Base-by-base conservation (phyloP, 2,113 vertebrate species). In the Diphyllodes magnificus region DNA sequence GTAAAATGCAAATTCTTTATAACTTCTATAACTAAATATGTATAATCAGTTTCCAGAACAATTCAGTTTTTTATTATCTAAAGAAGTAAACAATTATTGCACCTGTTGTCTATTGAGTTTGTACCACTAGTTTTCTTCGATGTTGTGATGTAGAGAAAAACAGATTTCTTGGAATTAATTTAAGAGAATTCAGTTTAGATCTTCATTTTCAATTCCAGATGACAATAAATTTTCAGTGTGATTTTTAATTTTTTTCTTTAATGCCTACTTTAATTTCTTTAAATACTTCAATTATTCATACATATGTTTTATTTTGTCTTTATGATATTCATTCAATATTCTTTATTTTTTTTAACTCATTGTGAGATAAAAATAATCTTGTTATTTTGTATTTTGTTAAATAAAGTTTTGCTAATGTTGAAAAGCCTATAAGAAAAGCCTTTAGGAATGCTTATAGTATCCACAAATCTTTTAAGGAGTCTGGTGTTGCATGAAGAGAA, bases 331-430 rank as follows among this genome's bases (percentile, higher is more conserved):
- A 37, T 53, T 51, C 1, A 66, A 64, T 15, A 44, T 33, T 75
- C 27, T 24, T 49, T 22, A 21, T 31, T 49, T 65, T 51, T 39
- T 21, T 30, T 24, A 60, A 47, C 21, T 40, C 2, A n/a, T 7
- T 31, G 5, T 57, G n/a, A 71, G 10, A 50, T 5, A 49, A 47
- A 73, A 21, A 13, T 9, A 59, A n/a, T 28, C 1, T 14, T 76
- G 9, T 39, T 65, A 1, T 37, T 45, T 57, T 47, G 0, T 0
- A 13, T 56, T 39, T 33, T 30, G 1, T 70, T 50, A 27, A 40
- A 60, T 19, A 30, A 7, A 24, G 2, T 35, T 42, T 78, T 73
- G 4, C 6, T 47, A 12, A 81, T 31, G 8, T 65, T 63, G 11
- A 68, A 66, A 90, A 37, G 7, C 12, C 10, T 45, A 7, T 37